Evolutionary conservation across 1,140 invertebrate genomes (phyloP), one percentile per base, ranked within the genome.

Genomic region (Cataglyphis hispanica): DNA sequence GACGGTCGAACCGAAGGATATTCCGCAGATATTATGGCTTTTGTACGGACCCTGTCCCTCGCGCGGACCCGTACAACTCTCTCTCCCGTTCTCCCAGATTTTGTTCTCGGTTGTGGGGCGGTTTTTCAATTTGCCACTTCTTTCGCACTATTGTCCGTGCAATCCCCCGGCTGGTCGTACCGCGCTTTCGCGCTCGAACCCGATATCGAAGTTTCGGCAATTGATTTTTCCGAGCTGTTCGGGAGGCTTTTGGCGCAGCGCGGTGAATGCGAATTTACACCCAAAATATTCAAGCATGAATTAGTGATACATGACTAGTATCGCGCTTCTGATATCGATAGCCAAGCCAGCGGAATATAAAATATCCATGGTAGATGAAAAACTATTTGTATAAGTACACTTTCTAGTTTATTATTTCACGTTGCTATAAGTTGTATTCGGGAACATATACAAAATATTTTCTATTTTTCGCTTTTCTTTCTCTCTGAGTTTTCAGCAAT

Each of bases 81-180:
- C 50, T 13, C 25, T 46, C 83, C 77, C 46, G 25, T 43, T 34
- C 56, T 72, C 61, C 19, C 13, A n/a, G 37, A 56, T 75, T 61
- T 69, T 72, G 78, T 74, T 61, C 67, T 83, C 69, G 66, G 53
- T 50, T 53, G 67, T 37, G 11, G 50, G 31, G 25, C 27, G 88
- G 84, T 87, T 89, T 89, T 89, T 89, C 87, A 87, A 90, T 90
- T 87, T 87, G 75, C 85, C 78, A 85, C 56, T 64, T 87, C 46
- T 89, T 87, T 87, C 74, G 61, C 40, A 56, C 56, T 74, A 77
- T 90, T 86, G 78, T 78, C 60, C 43, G 60, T 69, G 46, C 86
- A 77, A 75, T 85, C 80, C 43, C 46, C 69, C 40, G 37, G 37
- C 69, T 80, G 58, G 76, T 86, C 40, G 25, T 63, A 19, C 37